Conservation (phyloP, 2,797 vertebrate species). For the Myotis daubentonii region DNA sequence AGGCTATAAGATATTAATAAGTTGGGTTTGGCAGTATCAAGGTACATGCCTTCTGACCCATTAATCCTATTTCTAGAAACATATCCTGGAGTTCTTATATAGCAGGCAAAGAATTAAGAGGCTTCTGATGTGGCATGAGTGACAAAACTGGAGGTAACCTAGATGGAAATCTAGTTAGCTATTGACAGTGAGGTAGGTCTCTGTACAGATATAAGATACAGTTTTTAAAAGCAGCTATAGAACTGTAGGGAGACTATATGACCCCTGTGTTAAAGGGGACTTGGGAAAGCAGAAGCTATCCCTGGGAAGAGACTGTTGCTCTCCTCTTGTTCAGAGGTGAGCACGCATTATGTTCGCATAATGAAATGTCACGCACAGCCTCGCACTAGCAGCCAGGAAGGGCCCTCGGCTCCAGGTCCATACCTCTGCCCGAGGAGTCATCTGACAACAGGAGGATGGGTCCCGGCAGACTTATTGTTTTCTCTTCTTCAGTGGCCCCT, state of each 20-base stretch:
- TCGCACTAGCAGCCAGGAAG: neutral
- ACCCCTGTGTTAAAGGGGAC: neutral
- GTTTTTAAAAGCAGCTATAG: neutral
- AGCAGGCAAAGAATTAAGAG: neutral
- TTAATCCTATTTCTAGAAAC: neutral
- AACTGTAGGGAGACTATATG: neutral
- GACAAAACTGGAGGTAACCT: neutral
- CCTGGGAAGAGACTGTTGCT: neutral
- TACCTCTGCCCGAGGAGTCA: slow-evolving; percentile 79
- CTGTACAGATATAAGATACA: neutral
- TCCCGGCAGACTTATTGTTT: slow-evolving; percentile 80
- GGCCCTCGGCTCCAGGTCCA: neutral
- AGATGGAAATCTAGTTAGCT: neutral
- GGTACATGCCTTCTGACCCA: neutral
- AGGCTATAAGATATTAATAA: neutral
- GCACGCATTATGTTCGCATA: neutral
- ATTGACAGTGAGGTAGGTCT: neutral
- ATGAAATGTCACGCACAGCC: neutral
- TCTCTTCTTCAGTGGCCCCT: slow-evolving; percentile 46
- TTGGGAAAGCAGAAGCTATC: neutral
- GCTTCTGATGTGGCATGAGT: neutral
- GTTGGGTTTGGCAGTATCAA: neutral
- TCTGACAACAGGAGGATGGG: slow-evolving; percentile 82
- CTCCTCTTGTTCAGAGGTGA: neutral
- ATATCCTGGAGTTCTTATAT: neutral